Percentiles rank a stretch among this genome's conserved stretches.
phyloP scores from a whole-genome alignment of 2,113 vertebrate species.

The Ceuthmochares aereus region DNA sequence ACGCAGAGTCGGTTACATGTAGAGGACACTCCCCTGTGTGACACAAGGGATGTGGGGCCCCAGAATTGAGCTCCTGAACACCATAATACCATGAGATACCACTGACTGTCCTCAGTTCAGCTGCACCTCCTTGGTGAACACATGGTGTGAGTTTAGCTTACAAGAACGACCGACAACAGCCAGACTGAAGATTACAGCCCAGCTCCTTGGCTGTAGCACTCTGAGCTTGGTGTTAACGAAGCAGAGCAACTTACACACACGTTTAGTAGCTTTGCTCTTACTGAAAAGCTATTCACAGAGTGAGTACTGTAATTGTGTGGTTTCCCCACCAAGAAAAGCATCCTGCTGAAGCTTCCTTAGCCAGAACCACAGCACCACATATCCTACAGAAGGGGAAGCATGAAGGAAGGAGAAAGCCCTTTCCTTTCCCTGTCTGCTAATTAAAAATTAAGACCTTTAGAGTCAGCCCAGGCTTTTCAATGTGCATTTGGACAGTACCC shows the following conservation, averaged over 20 bases:
- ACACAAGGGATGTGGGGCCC: neutral
- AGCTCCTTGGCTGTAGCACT: neutral
- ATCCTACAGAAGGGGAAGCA: neutral
- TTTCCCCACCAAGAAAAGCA: neutral
- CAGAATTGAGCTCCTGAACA: neutral
- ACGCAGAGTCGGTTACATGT: neutral
- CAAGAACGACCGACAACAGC: neutral
- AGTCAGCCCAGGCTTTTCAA: neutral
- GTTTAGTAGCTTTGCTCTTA: neutral
- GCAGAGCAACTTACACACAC: neutral
- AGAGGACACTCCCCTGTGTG: fast-evolving
- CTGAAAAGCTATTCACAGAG: neutral
- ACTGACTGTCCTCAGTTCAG: neutral
- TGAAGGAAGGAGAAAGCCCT: neutral
- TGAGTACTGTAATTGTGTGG: neutral
- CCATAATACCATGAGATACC: neutral
- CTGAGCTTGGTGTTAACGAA: neutral
- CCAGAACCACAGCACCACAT: neutral
- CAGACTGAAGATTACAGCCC: neutral
- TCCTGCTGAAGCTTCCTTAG: neutral
- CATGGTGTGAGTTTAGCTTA: neutral
- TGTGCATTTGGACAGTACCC: neutral
- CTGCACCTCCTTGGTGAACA: neutral
- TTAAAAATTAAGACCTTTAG: neutral
- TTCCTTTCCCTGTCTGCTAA: neutral